Evolutionary conservation across 2,888 invertebrate genomes (phyloP), one percentile per base, ranked within the genome.

Genomic region (Parnassius smintheus): DNA sequence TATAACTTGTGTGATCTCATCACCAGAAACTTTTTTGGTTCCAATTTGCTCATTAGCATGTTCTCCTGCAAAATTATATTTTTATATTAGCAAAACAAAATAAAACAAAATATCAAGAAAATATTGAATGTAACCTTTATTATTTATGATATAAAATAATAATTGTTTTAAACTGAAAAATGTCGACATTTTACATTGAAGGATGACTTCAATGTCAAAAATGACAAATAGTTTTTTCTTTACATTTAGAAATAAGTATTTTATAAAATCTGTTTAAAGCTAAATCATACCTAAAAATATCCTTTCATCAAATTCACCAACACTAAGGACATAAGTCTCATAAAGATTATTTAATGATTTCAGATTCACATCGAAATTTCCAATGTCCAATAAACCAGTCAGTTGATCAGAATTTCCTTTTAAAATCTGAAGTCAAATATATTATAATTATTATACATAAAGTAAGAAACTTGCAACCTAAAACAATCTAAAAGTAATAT

Each of bases 251-350:
- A 48, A 9, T 18, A 18, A 11, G 9, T 22, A 4, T 45, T n/a
- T 56, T 55, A 55, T 48, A 18, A 9, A 12, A 49, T 13, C 49
- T 49, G 18, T 9, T 12, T n/a, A 46, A 46, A 46, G 49, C n/a
- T n/a, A 46, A 18, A 42, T 80, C 86, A 94, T 93, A 93, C 96
- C 96, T 76, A 98, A 93, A 89, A 99, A 98, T 85, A 99, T 97
- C 77, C 98, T 94, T 86, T 99, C 99, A 84, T 99, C 99, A 85
- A 99, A 97, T 84, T 98, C 98, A 1, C 98, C 98, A 66, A 96
- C 96, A 81, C 95, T 97, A 49, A 98, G 90, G 35, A 99, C 96
- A 84, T 96, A 97, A 59, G 96, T 96, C 81, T 98, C 98, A 83
- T 99, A 99, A 11, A 95, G 92, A 81, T 95, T 96, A 72, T 96